These are phyloP conservation scores for Casuarius casuarius DNA, from an alignment of 2,113 vertebrate species.

Conservation along the genomic window DNA sequence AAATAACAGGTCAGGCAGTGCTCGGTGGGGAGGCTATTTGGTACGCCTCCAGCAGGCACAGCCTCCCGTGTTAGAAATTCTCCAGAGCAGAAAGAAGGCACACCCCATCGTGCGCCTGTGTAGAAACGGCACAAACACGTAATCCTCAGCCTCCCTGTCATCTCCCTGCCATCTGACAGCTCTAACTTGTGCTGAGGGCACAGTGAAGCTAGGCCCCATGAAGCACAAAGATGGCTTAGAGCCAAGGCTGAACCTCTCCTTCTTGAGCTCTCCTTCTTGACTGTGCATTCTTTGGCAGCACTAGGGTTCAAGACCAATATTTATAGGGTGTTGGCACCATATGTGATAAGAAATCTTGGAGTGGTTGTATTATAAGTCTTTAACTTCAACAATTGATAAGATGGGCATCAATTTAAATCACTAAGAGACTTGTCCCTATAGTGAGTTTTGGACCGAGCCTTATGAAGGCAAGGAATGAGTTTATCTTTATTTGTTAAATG, in stretches of 20 bases:
- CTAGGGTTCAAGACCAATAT: background rate
- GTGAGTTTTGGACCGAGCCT: background rate
- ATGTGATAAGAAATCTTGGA: background rate
- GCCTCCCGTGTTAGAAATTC: background rate
- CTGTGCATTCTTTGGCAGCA: background rate
- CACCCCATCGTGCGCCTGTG: background rate
- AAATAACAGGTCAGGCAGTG: background rate
- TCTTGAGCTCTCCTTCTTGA: background rate
- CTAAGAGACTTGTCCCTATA: background rate
- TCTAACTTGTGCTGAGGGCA: background rate
- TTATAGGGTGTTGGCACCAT: background rate
- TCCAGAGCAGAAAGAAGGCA: background rate
- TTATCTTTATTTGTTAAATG: background rate
- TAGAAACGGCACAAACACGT: background rate
- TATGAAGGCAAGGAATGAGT: background rate
- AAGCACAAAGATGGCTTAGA: background rate
- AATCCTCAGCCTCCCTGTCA: background rate
- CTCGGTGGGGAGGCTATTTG: background rate
- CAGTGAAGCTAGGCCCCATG: accelerated
- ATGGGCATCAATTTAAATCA: background rate
- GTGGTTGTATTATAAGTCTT: background rate
- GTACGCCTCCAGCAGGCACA: background rate
- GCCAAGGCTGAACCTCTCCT: background rate
- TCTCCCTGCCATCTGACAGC: accelerated
- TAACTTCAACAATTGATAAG: background rate